Evolutionary conservation across 1,140 invertebrate species (phyloP).

Genomic region (Platorchestia sp.): DNA sequence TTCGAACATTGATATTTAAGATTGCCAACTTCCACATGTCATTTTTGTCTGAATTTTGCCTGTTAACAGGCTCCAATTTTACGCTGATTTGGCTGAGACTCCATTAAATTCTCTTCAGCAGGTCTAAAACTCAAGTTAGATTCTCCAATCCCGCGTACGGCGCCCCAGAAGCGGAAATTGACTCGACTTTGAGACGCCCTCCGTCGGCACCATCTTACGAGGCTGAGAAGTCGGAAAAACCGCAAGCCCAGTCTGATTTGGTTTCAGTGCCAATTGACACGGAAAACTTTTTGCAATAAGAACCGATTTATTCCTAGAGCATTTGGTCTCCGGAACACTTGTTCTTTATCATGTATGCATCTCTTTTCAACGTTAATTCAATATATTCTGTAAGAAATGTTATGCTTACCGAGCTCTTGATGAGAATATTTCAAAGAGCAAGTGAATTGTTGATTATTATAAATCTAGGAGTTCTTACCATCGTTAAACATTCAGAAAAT

Average conservation of each 20-base stretch:
- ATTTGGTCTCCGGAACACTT: background rate
- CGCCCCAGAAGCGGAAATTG: background rate
- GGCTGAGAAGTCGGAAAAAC: background rate
- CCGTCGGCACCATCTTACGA: background rate
- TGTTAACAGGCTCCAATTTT: no score
- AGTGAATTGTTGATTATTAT: background rate
- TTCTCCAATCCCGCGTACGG: slow-evolving; percentile 29
- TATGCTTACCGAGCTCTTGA: background rate
- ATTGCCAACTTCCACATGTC: no score
- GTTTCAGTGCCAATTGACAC: background rate
- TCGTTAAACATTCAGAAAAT: no score
- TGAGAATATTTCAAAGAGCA: background rate
- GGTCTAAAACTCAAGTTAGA: background rate
- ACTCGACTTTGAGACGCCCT: background rate
- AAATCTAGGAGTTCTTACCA: background rate
- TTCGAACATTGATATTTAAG: no score
- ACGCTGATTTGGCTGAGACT: no score
- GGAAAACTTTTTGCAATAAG: background rate
- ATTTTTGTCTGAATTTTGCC: no score
- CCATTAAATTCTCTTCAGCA: no score
- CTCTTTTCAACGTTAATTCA: no score
- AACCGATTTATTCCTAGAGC: background rate
- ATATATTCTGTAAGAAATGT: background rate
- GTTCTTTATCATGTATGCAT: no score
- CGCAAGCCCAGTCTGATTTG: background rate